Evolutionary conservation across 1,140 invertebrate genomes (phyloP), one percentile per base, ranked within the genome.

Genomic region (Psix sp.): DNA sequence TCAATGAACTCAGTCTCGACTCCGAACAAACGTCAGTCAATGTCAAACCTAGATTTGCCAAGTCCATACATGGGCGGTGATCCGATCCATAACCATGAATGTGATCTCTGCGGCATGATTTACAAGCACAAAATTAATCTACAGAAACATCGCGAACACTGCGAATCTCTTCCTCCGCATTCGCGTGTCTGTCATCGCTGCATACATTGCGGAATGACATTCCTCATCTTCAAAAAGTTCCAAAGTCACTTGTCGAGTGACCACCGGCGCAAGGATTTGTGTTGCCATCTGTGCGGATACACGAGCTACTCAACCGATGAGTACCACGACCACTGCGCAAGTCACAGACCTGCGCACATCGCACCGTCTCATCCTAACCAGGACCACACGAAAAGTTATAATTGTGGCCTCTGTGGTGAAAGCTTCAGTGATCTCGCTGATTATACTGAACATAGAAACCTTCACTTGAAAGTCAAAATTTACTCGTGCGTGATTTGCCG

Each of bases 401-500:
- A 87, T 40, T 93, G 91, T 39, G 86, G 89, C 7, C 88, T 92
- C 6, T 93, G 91, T 60, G 88, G 89, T 6, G 88, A 90, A 71
- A 88, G 88, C 33, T 92, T 92, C 75, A 78, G 88, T 17, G 88
- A 90, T 9, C 88, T 88, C 13, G 83, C 82, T 0, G 89, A 92
- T 49, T 81, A 92, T 3, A 87, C 88, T 0, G 90, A 92, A 63
- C 92, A 93, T 73, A 90, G 90, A 35, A 91, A 89, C 71, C 86
- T 90, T 1, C 91, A 93, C 81, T 83, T 91, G 15, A 90, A 91
- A 68, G 86, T 91, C 1, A 92, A 92, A 73, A 89, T 91, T 15
- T 91, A 90, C 51, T 89, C 90, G 0, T 91, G 90, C 51, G 88
- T 85, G 3, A 83, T 90, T 20, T 91, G 90, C 56, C 82, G 88